Evolutionary conservation across 2,797 vertebrate species (phyloP).

Genomic region (Rhinoraja longicauda): DNA sequence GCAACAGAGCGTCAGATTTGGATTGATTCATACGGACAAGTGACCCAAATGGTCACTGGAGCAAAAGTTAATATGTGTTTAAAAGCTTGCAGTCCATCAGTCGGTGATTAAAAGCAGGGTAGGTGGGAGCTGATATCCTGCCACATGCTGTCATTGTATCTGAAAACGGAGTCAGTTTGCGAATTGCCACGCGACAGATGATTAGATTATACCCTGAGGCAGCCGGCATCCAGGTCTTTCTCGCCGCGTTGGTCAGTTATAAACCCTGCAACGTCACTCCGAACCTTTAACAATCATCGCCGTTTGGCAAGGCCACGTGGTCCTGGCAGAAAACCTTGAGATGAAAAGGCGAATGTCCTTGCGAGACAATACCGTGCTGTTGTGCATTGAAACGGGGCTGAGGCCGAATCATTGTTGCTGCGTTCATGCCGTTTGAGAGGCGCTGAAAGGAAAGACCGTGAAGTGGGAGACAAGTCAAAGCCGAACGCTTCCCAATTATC

Average conservation of each 20-base stretch:
- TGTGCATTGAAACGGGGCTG: background rate
- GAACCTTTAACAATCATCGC: background rate
- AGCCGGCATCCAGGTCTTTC: background rate
- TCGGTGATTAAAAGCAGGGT: constrained; percentile 5
- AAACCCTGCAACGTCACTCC: background rate
- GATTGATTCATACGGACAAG: background rate
- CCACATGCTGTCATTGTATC: background rate
- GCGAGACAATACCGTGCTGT: background rate
- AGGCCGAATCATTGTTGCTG: background rate
- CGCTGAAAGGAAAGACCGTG: background rate
- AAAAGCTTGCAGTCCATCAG: background rate
- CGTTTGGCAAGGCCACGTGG: background rate
- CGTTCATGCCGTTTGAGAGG: background rate
- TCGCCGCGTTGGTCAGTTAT: too few species aligned
- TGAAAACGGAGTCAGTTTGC: constrained; percentile 11
- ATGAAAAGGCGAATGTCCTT: background rate
- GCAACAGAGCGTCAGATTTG: too few species aligned
- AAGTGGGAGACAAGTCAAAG: constrained; percentile 15
- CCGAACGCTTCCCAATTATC: background rate
- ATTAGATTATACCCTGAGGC: too few species aligned
- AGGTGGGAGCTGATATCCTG: background rate
- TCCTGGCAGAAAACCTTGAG: too few species aligned
- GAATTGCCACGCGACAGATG: too few species aligned
- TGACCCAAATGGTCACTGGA: background rate
- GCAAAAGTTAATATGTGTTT: background rate